Percentiles rank a stretch among this genome's conserved stretches.
Evolutionary conservation across 2,113 vertebrate species (phyloP).

Genomic region (Phalacrocorax brasilianus): DNA sequence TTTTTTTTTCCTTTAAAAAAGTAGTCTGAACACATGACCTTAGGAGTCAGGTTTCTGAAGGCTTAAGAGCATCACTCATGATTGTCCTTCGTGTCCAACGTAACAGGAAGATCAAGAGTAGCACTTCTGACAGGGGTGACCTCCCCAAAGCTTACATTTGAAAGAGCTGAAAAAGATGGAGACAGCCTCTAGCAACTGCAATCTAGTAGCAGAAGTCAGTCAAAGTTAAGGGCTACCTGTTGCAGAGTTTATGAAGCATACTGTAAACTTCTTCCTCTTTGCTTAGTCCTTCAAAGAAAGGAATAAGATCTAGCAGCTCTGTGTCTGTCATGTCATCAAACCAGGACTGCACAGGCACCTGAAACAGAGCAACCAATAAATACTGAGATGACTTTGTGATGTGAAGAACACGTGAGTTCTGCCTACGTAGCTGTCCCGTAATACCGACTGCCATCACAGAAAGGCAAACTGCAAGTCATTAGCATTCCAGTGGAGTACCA

Average conservation of each 20-base stretch:
- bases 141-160: constrained; percentile 56
- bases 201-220: constrained; percentile 38
- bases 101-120: constrained; percentile 67
- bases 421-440: not conserved
- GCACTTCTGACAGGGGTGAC: constrained; percentile 51
- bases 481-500: not conserved
- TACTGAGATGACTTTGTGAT: not conserved
- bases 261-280: constrained; percentile 91
- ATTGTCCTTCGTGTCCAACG: constrained; percentile 67
- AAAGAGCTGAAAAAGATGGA: constrained; percentile 60
- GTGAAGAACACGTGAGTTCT: fast-evolving
- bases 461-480: not conserved
- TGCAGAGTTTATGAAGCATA: constrained; percentile 88
- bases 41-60: constrained; percentile 64
- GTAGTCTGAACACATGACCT: constrained; percentile 64
- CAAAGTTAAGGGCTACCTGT: constrained; percentile 86
- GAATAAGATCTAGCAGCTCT: constrained; percentile 95
- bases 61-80: constrained; percentile 62
- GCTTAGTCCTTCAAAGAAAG: constrained; percentile 95
- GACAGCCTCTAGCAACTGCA: constrained; percentile 46
- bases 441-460: not conserved
- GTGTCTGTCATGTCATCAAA: constrained; percentile 98
- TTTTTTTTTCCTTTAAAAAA: constrained; percentile 51
- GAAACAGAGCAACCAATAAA: constrained; percentile 29
- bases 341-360: constrained; percentile 99